Evolutionary conservation across 2,797 vertebrate species (phyloP).

Genomic region (Lepilemur septentrionalis): DNA sequence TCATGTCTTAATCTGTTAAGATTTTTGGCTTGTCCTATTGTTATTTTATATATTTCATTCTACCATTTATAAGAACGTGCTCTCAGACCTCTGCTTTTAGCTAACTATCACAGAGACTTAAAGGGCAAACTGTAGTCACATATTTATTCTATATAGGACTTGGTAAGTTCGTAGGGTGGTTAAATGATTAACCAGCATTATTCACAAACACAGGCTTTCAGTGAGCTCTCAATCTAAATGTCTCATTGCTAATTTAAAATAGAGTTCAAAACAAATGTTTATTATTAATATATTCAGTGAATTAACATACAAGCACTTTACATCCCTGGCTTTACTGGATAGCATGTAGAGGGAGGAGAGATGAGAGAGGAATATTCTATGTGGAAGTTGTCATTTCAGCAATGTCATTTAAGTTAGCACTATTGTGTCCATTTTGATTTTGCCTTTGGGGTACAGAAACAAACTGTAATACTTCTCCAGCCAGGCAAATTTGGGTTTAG

Average conservation of each 20-base stretch:
- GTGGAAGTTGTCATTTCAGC: background rate
- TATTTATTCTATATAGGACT: background rate
- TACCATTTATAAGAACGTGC: constrained; percentile 65
- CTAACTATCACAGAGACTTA: constrained; percentile 57
- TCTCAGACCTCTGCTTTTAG: constrained; percentile 50
- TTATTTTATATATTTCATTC: constrained; percentile 77
- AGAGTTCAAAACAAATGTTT: constrained; percentile 57
- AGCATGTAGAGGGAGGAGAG: background rate
- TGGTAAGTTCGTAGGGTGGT: background rate
- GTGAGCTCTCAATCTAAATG: background rate
- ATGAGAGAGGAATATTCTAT: background rate
- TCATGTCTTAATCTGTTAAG: constrained; percentile 66
- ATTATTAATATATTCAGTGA: constrained; percentile 33
- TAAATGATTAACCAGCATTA: constrained; percentile 37
- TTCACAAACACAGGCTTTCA: constrained; percentile 20
- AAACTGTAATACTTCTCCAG: background rate
- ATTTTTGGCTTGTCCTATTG: constrained; percentile 61
- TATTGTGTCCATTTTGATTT: background rate
- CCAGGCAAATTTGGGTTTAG: background rate
- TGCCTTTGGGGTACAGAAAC: background rate
- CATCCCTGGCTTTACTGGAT: background rate
- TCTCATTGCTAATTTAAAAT: constrained; percentile 53
- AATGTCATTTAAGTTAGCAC: background rate
- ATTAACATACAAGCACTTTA: constrained; percentile 16
- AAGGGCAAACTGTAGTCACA: constrained; percentile 47